These are phyloP conservation scores for Diplosoma virens DNA, from an alignment of 23 tunicate species.

Conservation along the genomic window DNA sequence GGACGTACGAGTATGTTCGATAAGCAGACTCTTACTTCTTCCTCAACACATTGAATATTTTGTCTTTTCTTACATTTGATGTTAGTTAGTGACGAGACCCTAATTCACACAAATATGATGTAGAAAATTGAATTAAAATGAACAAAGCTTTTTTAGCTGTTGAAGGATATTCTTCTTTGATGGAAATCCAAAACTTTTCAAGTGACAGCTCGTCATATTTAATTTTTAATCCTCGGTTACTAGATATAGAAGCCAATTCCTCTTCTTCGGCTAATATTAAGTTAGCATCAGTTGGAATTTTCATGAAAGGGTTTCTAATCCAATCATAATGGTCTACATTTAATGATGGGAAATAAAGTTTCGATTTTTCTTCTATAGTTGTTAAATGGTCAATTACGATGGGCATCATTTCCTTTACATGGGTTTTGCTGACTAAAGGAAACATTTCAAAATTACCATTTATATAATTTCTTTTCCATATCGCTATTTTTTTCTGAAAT, in stretches of 20 bases:
- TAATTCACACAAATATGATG: too few species aligned
- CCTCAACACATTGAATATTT: too few species aligned
- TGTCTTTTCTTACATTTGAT: too few species aligned
- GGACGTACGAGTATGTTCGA: too few species aligned
- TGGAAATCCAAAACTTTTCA: conserved; percentile 1
- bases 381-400: neutral
- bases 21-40: too few species aligned
- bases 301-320: conserved; percentile 1
- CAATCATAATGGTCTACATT: neutral
- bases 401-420: neutral
- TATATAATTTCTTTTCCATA: neutral
- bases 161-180: conserved; percentile 7
- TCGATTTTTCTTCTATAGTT: neutral
- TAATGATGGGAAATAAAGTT: neutral
- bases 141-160: conserved; percentile 2
- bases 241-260: neutral
- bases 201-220: too few species aligned
- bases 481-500: neutral
- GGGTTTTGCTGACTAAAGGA: neutral
- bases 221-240: neutral
- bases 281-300: neutral
- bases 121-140: too few species aligned
- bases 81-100: too few species aligned
- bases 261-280: neutral
- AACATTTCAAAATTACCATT: neutral